Evolutionary conservation across 2,888 invertebrate species (phyloP), one percentile per base, ranked within the genome.

Genomic region (Lasioglossum leucozonium): DNA sequence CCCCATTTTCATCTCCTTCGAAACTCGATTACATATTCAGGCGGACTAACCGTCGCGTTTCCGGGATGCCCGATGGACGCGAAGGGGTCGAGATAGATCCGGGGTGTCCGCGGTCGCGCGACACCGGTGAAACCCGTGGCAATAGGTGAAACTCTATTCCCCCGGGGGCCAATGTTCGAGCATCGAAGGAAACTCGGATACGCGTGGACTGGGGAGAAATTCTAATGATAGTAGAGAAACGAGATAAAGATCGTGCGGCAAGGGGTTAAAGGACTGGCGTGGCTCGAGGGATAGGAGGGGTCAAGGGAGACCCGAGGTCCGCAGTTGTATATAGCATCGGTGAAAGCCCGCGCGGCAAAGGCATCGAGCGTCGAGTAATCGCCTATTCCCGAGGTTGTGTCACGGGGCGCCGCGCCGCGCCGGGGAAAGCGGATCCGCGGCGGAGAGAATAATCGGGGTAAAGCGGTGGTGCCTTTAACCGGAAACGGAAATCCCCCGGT

Each of bases 401-500:
- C 75, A 71, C 72, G 73, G 55, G 55, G 58, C 5, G 26, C 47
- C 62, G 42, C n/a, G n/a, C n/a, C n/a, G n/a, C n/a, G n/a, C n/a
- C n/a, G n/a, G n/a, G 74, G 18, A 67, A 74, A 77, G 75, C 65
- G 75, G 69, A 72, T 73, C 81, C 44, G 74, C 67, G 72, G 72
- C 26, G 87, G 85, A 84, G 88, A 79, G 87, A 87, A 82, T 88
- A 89, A 91, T 92, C 89, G 87, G 87, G 86, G 84, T 84, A 77
- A 83, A 80, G 67, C 67, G 67, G 67, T 79, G 83, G 86, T 89
- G 87, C 89, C 89, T 89, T 89, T 90, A 89, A 87, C 89, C 91
- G 92, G 91, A 92, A 92, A 89, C 92, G 92, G 91, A 93, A 92
- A 90, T 90, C 87, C 90, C 76, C 88, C 88, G 91, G 82, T 88